Evolutionary conservation across 2,113 vertebrate species (phyloP), one percentile per base, ranked within the genome.

Genomic region (Aspiorhynchus laticeps): DNA sequence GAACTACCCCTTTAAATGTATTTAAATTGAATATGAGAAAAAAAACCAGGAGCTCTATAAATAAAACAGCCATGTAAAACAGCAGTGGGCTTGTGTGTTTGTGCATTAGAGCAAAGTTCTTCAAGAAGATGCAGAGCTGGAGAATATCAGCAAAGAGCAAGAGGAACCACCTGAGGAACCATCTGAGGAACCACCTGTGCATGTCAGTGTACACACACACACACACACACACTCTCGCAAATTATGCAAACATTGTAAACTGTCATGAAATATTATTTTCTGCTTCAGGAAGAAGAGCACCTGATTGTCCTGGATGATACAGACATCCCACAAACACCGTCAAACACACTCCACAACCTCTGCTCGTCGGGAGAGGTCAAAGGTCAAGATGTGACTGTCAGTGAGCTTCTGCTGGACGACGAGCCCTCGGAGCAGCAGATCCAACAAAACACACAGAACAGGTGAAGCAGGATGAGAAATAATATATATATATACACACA

Each of bases 281-380:
- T 21, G 26, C 12, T 80, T 12, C 41, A 85, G 79, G 77, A 88
- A 46, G 86, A 89, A 21, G 80, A 85, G 28, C 77, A 79, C 17
- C 43, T 88, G 26, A 43, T 89, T 21, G 65, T 46, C 51, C 53
- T 88, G 21, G 86, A 86, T 24, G 76, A 87, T 36, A 19, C 17
- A 33, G 31, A 33, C 2, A 38, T 36, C 53, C 31, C 41, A 31
- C 63, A 78, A 21, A 76, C 56, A 77, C 53, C 19, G 15, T 15
- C 31, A 3, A 15, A 51, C 41, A 51, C 61, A 53, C 59, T 51
- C 26, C 41, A 19, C 7, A 41, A 83, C 61, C 21, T 65, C 74
- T 65, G 71, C 6, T 8, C 26, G 7, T 12, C 26, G 76, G 56
- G 56, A 59, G 83, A 56, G 76, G 61, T 80, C 43, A 80, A 86